These are phyloP conservation scores for Falcunculus frontatus DNA, from an alignment of 2,113 vertebrate genomes.

Conservation along the genomic window DNA sequence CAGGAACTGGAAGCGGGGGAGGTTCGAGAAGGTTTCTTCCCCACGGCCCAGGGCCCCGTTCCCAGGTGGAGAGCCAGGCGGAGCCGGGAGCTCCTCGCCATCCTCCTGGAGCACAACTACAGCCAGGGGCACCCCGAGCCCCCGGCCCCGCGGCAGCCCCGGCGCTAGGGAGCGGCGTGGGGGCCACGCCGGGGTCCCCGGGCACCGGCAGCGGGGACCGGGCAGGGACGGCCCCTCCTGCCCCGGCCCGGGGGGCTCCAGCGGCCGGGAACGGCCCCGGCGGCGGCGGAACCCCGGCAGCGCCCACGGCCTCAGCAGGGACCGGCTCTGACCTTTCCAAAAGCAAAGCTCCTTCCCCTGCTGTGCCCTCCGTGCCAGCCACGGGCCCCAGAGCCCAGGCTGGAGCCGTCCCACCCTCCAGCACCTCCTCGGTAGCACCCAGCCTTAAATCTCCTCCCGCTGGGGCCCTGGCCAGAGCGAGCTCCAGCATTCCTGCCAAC, in stretches of 20 bases:
- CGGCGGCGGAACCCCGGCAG: background rate
- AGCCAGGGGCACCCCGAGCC: constrained; percentile 32
- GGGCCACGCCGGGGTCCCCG: background rate
- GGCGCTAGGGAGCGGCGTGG: background rate
- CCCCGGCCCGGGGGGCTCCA: background rate
- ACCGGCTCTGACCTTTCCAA: background rate
- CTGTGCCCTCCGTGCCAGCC: background rate
- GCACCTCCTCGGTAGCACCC: background rate
- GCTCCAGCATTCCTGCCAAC: constrained; percentile 88
- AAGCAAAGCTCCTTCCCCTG: background rate
- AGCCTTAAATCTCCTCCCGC: constrained; percentile 46
- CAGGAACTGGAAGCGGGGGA: constrained; percentile 79
- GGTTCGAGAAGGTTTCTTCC: constrained; percentile 67
- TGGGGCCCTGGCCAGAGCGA: constrained; percentile 53
- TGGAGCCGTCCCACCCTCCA: background rate
- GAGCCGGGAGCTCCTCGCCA: constrained; percentile 26
- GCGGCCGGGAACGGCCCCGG: background rate
- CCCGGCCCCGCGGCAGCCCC: background rate
- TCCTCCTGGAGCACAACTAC: constrained; percentile 79
- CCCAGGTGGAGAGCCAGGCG: constrained; percentile 32
- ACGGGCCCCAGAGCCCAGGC: constrained; percentile 9
- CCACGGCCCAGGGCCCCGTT: constrained; percentile 4
- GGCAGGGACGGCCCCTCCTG: background rate
- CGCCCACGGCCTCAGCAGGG: background rate
- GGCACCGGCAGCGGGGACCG: background rate